Evolutionary conservation across 2,888 invertebrate species (phyloP), one percentile per base, ranked within the genome.

Genomic region (Monochamus alternatus): DNA sequence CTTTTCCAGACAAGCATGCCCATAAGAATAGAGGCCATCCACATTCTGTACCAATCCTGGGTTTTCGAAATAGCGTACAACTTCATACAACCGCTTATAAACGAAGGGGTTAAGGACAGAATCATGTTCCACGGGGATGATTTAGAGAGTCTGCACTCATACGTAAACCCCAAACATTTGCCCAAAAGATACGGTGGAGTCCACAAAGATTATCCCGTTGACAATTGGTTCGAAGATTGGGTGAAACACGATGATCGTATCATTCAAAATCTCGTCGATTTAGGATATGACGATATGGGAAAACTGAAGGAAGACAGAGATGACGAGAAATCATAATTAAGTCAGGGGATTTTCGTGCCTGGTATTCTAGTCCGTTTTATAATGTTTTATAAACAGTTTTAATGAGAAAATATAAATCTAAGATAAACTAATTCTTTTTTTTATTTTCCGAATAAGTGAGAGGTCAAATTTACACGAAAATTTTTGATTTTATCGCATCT

Each of bases 41-140:
- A 95, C 88, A 91, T 95, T 68, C 90, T 95, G 58, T 93, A 95
- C 87, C 94, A 95, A 84, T 93, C 94, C 1, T 95, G 95, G 94
- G 88, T 94, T 4, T 95, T 95, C 85, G 95, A 94, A 86, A 92
- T 93, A 76, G 93, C 94, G 71, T 94, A 93, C 86, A 92, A 91
- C 79, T 92, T 95, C 43, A 94, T 95, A 87, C 94, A 94, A 83
- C 95, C 95, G 0, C 88, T 95, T 5, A 89, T 95, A 30, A 65
- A 79, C 2, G 87, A 91, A 1, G 85, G 90, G 31, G 94, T 95
- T 93, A 90, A 90, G 5, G 91, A 93, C 14, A 90, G 88, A 52
- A 85, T 90, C 5, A 87, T 85, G 75, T 93, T 94, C 87, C 95
- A 95, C 86, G 94, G 95, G 0, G 90, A 91, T 67, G 92, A 95